Evolutionary conservation across 2,888 invertebrate genomes (phyloP).

Genomic region (Agriopis leucophaearia): DNA sequence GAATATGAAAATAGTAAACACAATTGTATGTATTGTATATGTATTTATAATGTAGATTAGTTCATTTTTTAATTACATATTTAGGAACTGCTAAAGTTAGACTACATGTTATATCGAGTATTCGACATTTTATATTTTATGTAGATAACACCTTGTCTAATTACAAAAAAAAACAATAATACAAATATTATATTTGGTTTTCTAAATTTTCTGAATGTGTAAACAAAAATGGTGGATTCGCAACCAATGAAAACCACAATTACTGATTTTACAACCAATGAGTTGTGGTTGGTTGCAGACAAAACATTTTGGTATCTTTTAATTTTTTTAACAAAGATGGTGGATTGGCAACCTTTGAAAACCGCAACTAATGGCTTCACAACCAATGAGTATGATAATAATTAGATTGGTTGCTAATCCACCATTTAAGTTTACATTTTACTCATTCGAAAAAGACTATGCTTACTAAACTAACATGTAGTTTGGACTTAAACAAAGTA

Average conservation of each 20-base stretch:
- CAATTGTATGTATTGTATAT: slow-evolving; percentile 66
- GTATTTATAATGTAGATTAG: slow-evolving; percentile 70
- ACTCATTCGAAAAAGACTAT: too few relatives aligned
- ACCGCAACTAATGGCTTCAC: too few relatives aligned
- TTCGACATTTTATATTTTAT: background rate
- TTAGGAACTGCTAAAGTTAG: slow-evolving; percentile 62
- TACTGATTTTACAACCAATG: background rate
- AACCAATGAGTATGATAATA: too few relatives aligned
- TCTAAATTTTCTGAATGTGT: background rate
- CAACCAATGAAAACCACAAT: background rate
- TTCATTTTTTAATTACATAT: slow-evolving; percentile 58
- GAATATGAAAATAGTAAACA: slow-evolving; percentile 59
- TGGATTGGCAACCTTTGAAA: too few relatives aligned
- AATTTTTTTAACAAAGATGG: too few relatives aligned
- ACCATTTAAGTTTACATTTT: too few relatives aligned
- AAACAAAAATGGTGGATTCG: slow-evolving; percentile 1
- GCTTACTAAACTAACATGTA: too few relatives aligned
- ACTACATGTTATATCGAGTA: slow-evolving; percentile 23
- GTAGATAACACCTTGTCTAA: background rate
- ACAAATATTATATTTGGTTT: background rate
- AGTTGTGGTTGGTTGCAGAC: too few relatives aligned
- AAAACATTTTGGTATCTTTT: too few relatives aligned
- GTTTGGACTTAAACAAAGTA: background rate
- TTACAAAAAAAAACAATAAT: background rate
- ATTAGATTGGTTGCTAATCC: too few relatives aligned